These are phyloP conservation scores for Taurulus bubalis DNA, from an alignment of 2,113 vertebrate species.

Conservation along the genomic window DNA sequence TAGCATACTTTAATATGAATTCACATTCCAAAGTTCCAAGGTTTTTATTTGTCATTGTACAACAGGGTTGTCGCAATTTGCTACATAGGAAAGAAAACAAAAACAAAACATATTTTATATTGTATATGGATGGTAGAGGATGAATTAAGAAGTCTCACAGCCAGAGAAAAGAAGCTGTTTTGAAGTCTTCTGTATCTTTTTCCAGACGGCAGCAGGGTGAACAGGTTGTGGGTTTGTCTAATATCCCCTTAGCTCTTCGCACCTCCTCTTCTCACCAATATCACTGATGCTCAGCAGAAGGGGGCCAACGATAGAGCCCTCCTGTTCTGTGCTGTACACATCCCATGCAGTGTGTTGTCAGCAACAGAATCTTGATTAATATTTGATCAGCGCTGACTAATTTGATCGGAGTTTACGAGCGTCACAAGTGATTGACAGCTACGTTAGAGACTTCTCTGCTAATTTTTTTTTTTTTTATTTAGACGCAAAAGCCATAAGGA, in stretches of 20 bases:
- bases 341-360: not conserved
- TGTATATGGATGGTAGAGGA: not conserved
- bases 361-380: too few species aligned
- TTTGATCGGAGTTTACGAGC: not conserved
- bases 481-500: not conserved
- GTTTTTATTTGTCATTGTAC: not conserved
- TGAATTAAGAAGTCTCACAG: not conserved
- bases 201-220: not conserved
- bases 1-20: not conserved
- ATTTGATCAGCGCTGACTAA: not conserved
- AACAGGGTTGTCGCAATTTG: not conserved
- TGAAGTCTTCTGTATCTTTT: not conserved
- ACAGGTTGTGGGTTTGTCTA: not conserved
- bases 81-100: not conserved
- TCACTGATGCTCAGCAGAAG: too few species aligned
- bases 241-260: not conserved
- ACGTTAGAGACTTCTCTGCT: too few species aligned
- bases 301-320: too few species aligned
- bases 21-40: not conserved
- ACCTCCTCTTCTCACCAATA: not conserved
- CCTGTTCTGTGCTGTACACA: not conserved
- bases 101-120: not conserved
- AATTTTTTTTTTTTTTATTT: too few species aligned
- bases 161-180: not conserved
- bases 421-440: too few species aligned